Evolutionary conservation across 2,797 vertebrate species (phyloP), one percentile per base, ranked within the genome.

Genomic region (Hephaestus fuliginosus): DNA sequence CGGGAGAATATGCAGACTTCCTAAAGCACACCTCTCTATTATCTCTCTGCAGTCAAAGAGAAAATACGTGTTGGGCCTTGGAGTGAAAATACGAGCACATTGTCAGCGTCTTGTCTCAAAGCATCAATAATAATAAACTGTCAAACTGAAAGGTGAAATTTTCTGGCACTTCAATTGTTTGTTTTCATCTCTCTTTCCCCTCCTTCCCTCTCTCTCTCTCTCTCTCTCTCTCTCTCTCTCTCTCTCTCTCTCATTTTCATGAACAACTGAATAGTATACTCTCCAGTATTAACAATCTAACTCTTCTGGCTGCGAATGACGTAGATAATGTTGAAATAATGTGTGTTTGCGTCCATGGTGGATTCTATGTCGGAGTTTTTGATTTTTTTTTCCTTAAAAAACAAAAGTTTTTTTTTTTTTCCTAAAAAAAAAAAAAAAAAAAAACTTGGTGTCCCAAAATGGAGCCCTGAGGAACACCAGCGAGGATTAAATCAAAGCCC

Each of bases 151-250:
- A 30, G 12, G 70, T 44, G 77, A 87, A 88, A 82, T 78, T 76
- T 63, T 83, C 76, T 82, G 87, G 89, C 90, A 91, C 88, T 93
- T 92, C 90, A 90, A 41, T 74, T 56, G 62, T 85, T 43, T 77
- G 84, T 92, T 82, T 68, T 80, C 85, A 80, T 55, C 52, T 44
- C 63, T 68, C 51, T 72, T 33, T 41, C 60, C 78, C 52, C 20
- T 53, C 60, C 41, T 9, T 36, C 49, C 20, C 53, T 2, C 53
- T 30, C 25, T 49, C n/a, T 66, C 48, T 57, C 15, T 74, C 33
- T 82, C 7, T 79, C 15, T 60, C 7, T 53, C 49, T 81, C 33
- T 56, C 61, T 70, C 30, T 68, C 33, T 11, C 36, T 39, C 4
- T 70, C 49, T 53, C 18, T 18, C 41, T 48, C 51, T 49, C 64